phyloP scores from a whole-genome alignment of 2,888 invertebrate genomes.

The Alcis repandata region DNA sequence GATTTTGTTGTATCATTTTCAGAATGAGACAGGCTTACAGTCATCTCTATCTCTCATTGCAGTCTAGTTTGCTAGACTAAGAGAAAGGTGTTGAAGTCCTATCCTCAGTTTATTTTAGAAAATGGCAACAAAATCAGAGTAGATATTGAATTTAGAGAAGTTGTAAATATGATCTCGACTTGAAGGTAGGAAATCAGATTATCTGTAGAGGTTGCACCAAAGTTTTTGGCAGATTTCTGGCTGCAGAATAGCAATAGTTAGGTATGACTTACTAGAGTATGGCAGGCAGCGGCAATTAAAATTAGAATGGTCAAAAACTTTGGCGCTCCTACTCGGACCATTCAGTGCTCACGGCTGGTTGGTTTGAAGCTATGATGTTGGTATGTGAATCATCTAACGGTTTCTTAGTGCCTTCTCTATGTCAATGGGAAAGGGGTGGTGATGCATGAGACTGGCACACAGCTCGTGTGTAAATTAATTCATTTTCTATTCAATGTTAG shows the following conservation, averaged over 20 bases:
- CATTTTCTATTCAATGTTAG: not conserved
- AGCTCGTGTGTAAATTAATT: not conserved
- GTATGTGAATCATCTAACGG: conserved; percentile 9
- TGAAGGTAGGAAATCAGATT: not conserved
- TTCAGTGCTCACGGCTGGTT: not conserved
- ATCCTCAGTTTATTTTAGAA: not conserved
- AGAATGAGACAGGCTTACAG: not conserved
- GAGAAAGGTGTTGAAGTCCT: not conserved
- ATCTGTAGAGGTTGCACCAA: not conserved
- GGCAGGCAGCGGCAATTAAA: not conserved
- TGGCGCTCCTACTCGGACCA: not conserved
- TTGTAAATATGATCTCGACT: conserved; percentile 3
- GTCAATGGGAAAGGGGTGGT: not conserved
- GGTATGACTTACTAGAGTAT: not conserved
- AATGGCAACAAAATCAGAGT: not conserved
- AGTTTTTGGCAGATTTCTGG: not conserved
- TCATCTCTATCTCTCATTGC: not conserved
- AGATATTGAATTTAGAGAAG: conserved; percentile 3
- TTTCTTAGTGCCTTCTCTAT: conserved; percentile 29
- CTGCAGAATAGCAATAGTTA: not conserved
- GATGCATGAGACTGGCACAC: not conserved
- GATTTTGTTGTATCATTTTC: not conserved
- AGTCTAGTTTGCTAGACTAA: not conserved
- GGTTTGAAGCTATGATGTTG: not conserved
- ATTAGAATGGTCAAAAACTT: not conserved